These are phyloP conservation scores for Nomada ruficornis DNA, from an alignment of 2,888 invertebrate species.

Conservation along the genomic window DNA sequence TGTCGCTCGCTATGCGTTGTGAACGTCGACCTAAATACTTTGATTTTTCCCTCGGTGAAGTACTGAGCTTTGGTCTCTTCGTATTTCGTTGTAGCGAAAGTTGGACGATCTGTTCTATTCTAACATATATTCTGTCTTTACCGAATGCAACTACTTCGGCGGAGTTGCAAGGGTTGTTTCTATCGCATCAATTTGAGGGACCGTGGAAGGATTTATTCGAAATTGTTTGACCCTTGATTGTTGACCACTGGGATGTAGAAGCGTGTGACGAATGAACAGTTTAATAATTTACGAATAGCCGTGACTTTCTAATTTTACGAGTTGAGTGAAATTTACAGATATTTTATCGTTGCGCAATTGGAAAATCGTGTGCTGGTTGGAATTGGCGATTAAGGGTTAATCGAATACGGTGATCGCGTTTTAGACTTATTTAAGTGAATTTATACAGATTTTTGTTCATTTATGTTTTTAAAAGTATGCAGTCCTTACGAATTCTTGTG, in stretches of 20 bases:
- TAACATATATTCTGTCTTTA: not conserved
- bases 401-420: not conserved
- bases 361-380: not conserved
- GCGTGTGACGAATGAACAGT: not conserved
- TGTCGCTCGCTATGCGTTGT: slow-evolving; percentile 37
- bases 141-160: slow-evolving; percentile 3
- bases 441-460: not conserved
- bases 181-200: not conserved
- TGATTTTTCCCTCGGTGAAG: slow-evolving; percentile 39
- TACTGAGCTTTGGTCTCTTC: slow-evolving; percentile 28
- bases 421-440: too few relatives aligned
- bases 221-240: not conserved
- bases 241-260: too few relatives aligned
- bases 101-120: slow-evolving; percentile 35
- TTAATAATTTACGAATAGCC: not conserved
- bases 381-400: not conserved
- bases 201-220: too few relatives aligned
- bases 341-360: too few relatives aligned
- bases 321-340: too few relatives aligned
- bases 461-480: not conserved
- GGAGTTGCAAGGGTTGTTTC: not conserved
- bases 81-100: slow-evolving; percentile 32
- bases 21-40: slow-evolving; percentile 55
- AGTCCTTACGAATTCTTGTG: not conserved
- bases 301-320: too few relatives aligned